These are phyloP conservation scores for Varanus salvator DNA, from an alignment of 2,113 vertebrate genomes.

Conservation along the genomic window DNA sequence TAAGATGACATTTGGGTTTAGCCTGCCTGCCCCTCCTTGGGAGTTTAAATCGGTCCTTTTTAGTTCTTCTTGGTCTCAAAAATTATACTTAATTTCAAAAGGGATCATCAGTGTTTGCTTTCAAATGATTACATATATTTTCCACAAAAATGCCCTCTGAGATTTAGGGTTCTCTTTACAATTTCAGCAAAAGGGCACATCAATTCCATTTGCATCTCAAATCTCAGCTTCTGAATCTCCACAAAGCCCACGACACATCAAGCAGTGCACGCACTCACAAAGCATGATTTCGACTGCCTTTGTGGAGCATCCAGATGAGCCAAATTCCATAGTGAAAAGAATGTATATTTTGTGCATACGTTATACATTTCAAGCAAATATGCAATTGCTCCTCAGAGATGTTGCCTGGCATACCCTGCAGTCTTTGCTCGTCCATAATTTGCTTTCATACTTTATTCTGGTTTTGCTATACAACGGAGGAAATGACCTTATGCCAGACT, in stretches of 20 bases:
- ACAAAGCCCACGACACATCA: not conserved
- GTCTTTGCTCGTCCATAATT: not conserved
- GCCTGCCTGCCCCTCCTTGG: not conserved
- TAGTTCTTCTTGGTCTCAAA: not conserved
- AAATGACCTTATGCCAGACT: not conserved
- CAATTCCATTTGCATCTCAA: not conserved
- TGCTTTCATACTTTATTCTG: not conserved
- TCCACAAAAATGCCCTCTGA: not conserved
- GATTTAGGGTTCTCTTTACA: not conserved
- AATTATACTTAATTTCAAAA: not conserved
- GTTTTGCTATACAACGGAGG: not conserved
- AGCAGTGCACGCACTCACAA: not conserved
- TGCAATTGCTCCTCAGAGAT: not conserved
- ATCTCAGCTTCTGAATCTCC: not conserved
- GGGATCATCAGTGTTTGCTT: not conserved
- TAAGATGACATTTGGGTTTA: not conserved
- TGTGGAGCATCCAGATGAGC: not conserved
- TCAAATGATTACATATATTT: not conserved
- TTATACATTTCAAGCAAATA: not conserved
- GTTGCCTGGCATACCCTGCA: not conserved
- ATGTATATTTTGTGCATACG: not conserved
- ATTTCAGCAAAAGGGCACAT: not conserved
- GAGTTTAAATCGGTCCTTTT: not conserved
- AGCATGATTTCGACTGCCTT: not conserved
- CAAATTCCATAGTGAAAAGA: not conserved